phyloP scores from a whole-genome alignment of 2,888 invertebrate genomes.

The Tethea ocularis region DNA sequence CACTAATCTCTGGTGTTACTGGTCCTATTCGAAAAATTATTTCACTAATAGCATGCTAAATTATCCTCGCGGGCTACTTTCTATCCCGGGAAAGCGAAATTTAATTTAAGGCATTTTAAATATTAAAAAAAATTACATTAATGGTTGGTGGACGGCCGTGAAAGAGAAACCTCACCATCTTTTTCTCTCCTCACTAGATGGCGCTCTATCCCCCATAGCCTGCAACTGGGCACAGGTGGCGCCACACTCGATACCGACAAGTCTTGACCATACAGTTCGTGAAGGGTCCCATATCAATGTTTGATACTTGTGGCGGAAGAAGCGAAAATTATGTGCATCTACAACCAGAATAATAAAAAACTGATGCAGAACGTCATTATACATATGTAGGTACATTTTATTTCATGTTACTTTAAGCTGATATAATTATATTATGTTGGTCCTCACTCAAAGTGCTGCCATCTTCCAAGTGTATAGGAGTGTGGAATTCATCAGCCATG shows the following conservation, averaged over 20 bases:
- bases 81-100: too few species aligned
- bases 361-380: too few species aligned
- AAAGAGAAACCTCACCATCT: conserved; percentile 79
- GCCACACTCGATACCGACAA: conserved; percentile 89
- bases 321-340: conserved; percentile 84
- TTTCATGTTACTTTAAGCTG: too few species aligned
- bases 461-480: conserved; percentile 73
- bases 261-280: conserved; percentile 86
- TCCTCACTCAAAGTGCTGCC: conserved; percentile 70
- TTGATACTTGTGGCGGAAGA: conserved; percentile 93
- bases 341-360: conserved; percentile 27
- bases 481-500: conserved; percentile 59
- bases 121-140: too few species aligned
- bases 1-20: too few species aligned
- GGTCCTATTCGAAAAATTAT: too few species aligned
- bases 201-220: conserved; percentile 82
- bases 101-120: too few species aligned
- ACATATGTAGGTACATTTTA: too few species aligned
- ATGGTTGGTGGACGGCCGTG: too few species aligned
- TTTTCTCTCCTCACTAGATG: conserved; percentile 83
- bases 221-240: conserved; percentile 87
- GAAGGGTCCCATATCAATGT: conserved; percentile 91
- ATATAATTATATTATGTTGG: too few species aligned
- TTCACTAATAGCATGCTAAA: too few species aligned
- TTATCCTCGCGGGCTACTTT: too few species aligned